Conservation (phyloP, 2,113 vertebrate species). For the Sander vitreus region DNA sequence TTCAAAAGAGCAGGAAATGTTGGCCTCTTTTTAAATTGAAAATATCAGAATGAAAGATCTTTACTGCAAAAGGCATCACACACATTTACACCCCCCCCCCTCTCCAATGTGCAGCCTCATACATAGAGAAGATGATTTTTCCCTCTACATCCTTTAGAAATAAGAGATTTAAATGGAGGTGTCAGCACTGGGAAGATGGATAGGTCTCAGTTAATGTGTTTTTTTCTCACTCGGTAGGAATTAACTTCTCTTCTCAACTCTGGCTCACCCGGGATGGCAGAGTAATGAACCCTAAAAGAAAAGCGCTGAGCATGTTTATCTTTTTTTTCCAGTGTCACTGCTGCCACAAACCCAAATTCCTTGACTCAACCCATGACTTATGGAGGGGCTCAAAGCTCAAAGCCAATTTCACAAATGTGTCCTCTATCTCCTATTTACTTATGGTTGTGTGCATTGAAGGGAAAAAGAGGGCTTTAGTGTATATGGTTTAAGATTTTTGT, state of each 20-base stretch:
- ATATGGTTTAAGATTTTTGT: slow-evolving; percentile 59
- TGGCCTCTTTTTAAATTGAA: slow-evolving; percentile 72
- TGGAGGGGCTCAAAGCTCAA: slow-evolving; percentile 73
- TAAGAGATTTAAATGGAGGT: slow-evolving; percentile 84
- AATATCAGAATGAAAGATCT: slow-evolving; percentile 79
- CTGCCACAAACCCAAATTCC: slow-evolving; percentile 68
- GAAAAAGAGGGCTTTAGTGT: slow-evolving; percentile 47
- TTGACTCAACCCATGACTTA: slow-evolving; percentile 74
- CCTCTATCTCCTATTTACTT: slow-evolving; percentile 69
- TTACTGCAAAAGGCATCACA: slow-evolving; percentile 45
- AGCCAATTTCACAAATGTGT: slow-evolving; percentile 78
- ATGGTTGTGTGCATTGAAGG: slow-evolving; percentile 73
- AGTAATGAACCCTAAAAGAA: slow-evolving; percentile 82
- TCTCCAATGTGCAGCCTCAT: slow-evolving; percentile 29
- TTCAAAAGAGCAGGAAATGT: slow-evolving; percentile 67
- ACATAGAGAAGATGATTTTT: slow-evolving; percentile 52
- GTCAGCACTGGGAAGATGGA: slow-evolving; percentile 81
- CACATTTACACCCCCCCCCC: slow-evolving; percentile 30
- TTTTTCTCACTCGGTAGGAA: slow-evolving; percentile 76
- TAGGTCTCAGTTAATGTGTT: slow-evolving; percentile 83
- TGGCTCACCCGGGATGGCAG: slow-evolving; percentile 70
- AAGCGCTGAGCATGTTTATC: slow-evolving; percentile 77
- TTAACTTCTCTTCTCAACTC: slow-evolving; percentile 78
- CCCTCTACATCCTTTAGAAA: slow-evolving; percentile 68
- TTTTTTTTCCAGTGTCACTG: slow-evolving; percentile 45